Evolutionary conservation across 2,888 invertebrate genomes (phyloP).

Genomic region (Siphonodentalium dalli): DNA sequence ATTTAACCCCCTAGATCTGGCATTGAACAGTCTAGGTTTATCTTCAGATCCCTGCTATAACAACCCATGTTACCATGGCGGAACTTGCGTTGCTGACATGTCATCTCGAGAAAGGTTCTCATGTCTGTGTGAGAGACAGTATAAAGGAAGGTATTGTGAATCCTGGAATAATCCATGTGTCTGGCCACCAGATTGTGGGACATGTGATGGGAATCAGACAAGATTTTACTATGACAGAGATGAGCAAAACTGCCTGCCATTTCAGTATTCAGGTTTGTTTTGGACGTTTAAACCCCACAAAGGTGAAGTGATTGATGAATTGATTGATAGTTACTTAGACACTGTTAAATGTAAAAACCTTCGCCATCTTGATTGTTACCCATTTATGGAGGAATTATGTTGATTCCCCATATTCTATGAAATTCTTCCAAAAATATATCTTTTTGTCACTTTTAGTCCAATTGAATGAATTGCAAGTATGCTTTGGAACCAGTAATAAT

Average conservation of each 20-base stretch:
- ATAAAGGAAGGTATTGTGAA: constrained; percentile 48
- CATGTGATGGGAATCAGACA: constrained; percentile 42
- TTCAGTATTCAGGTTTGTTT: constrained; percentile 49
- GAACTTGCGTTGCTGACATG: constrained; percentile 38
- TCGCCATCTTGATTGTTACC: no score
- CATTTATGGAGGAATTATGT: no score
- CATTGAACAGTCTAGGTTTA: neutral
- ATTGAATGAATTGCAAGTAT: no score
- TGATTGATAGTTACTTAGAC: no score
- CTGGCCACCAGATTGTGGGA: constrained; percentile 47
- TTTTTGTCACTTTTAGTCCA: no score
- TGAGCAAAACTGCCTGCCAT: constrained; percentile 47
- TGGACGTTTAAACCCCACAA: neutral
- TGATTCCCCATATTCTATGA: no score
- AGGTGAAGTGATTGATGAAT: neutral
- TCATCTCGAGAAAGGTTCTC: constrained; percentile 32
- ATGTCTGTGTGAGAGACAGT: constrained; percentile 50
- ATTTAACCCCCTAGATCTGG: no score
- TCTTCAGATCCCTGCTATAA: constrained; percentile 44
- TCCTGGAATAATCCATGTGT: constrained; percentile 50
- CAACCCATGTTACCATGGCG: constrained; percentile 51
- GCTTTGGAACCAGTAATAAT: no score
- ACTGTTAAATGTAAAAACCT: no score
- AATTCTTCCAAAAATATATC: no score
- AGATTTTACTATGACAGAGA: constrained; percentile 52